Evolutionary conservation across 2,797 vertebrate genomes (phyloP), one percentile per base, ranked within the genome.

Genomic region (Rhinophrynus dorsalis): DNA sequence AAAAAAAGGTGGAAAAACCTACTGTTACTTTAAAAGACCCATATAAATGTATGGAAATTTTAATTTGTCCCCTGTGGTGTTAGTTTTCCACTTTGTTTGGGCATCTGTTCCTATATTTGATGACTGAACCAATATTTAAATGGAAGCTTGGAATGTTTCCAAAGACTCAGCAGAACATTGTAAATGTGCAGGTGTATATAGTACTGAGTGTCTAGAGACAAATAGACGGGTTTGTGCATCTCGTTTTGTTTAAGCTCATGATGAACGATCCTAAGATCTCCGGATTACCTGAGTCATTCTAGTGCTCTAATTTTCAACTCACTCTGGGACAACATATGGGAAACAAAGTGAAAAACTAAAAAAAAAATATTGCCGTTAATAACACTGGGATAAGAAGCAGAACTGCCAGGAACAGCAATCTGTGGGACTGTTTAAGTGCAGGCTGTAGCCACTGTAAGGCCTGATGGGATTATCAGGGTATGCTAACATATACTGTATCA

Each of bases 231-330:
- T 17, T 42, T 15, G 38, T 15, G 15, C 15, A 42, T 42, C 38
- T 42, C 38, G 2, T 65, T 17, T 44, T 66, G 21, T 29, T 29
- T 23, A 32, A 52, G 56, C 21, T 23, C 8, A 40, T 24, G n/a
- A 60, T 52, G 6, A 52, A 60, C 5, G 3, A 26, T 37, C 42
- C 10, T 12, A 74, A 78, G 74, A 81, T 75, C 75, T 77, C 51
- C 64, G 56, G 61, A 75, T 79, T 79, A 79, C 79, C 76, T 77
- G 76, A 75, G 77, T 77, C 75, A 76, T 79, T 80, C 75, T 70
- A 73, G 56, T 74, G 76, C 66, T 79, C 77, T 80, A 81, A 81
- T 81, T 82, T 81, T 80, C 76, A 77, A 81, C 80, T 78, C 80
- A 79, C 81, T 76, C 45, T 81, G 78, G 76, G 68, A 62, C 70